These are phyloP conservation scores for Teleogryllus occipitalis DNA, from an alignment of 1,140 invertebrate genomes.

Conservation along the genomic window DNA sequence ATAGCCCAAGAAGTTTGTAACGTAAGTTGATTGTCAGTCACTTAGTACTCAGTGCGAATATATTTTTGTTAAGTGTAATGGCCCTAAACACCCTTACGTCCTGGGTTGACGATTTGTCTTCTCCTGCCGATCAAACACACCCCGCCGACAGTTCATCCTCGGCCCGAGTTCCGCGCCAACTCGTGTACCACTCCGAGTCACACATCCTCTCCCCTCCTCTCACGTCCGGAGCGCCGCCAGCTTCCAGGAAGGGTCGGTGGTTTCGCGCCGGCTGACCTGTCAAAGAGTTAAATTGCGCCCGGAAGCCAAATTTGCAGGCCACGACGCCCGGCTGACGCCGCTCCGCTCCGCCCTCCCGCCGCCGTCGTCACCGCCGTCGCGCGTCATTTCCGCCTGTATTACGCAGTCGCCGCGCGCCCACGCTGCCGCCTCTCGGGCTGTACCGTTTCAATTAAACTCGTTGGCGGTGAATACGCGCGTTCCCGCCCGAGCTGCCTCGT, in stretches of 20 bases:
- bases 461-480: not conserved
- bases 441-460: not conserved
- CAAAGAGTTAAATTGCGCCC: slow-evolving; percentile 3
- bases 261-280: not conserved
- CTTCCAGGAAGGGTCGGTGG: not conserved
- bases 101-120: too few relatives aligned
- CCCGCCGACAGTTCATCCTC: too few relatives aligned
- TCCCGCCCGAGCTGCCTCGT: not conserved
- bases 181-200: too few relatives aligned
- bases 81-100: too few relatives aligned
- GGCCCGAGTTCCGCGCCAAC: too few relatives aligned
- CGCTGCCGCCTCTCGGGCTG: not conserved
- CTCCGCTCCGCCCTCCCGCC: not conserved
- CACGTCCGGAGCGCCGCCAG: too few relatives aligned
- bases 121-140: too few relatives aligned
- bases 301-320: not conserved
- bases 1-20: too few relatives aligned
- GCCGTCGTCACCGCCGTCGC: not conserved
- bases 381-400: not conserved
- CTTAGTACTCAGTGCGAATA: too few relatives aligned
- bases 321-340: not conserved
- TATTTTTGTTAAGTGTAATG: too few relatives aligned
- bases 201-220: too few relatives aligned
- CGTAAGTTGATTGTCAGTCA: too few relatives aligned
- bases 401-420: not conserved